Evolutionary conservation across 2,113 vertebrate genomes (phyloP), one percentile per base, ranked within the genome.

Genomic region (Cyrtonyx montezumae): DNA sequence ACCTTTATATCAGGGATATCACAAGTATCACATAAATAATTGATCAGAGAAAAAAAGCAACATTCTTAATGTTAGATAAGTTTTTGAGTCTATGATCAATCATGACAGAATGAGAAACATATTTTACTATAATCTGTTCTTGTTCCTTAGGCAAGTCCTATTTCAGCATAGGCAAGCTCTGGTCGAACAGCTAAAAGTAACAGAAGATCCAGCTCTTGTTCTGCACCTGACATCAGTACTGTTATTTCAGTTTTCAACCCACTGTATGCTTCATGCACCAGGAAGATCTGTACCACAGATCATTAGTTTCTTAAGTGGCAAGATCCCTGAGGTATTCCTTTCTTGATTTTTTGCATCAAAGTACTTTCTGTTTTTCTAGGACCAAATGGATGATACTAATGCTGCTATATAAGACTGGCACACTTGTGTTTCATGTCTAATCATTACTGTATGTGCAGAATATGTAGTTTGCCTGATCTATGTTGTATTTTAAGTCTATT

Each of bases 251-350:
- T 97, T 98, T 89, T 96, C 96, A 84, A 99, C 98, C 37, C 98
- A 99, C 89, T 98, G 98, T 91, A 99, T 99, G 98, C 98, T 99
- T 84, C 99, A 99, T 83, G 98, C 98, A 19, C 99, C 99, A 6
- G 99, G 99, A 61, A 98, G 99, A 98, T 99, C 99, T 66, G 99
- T 99, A 59, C 99, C 99, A 34, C 98, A 99, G 89, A 98, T 99
- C 95, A 98, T 99, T 84, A 93, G 96, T 93, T 98, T 98, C 62
- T 98, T 99, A 63, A 97, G 94, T 4, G 97, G 97, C 48, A 98
- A 97, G 87, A 98, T 99, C 68, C 97, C 99, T 58, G 91, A 98
- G 97, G 99, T 99, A 98, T 30, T 94, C 25, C 45, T 79, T 76
- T 19, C 13, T 26, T 26, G 12, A 7, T 70, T 84, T 86, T 79